Evolutionary conservation across 2,113 vertebrate species (phyloP).

Genomic region (Tonatia bakeri): DNA sequence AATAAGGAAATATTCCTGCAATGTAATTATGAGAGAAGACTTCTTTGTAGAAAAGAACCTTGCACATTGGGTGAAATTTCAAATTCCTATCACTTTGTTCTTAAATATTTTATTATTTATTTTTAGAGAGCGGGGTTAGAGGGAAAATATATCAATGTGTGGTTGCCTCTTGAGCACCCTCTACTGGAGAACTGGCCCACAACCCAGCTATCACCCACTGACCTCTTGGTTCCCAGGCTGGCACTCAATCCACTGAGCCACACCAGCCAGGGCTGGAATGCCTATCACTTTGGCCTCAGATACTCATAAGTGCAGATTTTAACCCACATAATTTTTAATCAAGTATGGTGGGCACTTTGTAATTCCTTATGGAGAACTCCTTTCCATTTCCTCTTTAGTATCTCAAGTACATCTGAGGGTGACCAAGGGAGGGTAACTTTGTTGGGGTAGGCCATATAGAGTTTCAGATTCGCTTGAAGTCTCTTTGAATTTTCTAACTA

Average conservation of each 20-base stretch:
- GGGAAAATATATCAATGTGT: no score
- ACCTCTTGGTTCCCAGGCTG: no score
- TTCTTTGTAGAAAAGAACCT: not conserved
- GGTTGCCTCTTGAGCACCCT: no score
- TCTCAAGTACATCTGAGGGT: not conserved
- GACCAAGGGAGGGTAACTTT: not conserved
- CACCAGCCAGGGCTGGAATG: not conserved
- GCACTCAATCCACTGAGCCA: no score
- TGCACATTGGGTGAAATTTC: not conserved
- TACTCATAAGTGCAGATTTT: not conserved
- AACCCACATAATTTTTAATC: not conserved
- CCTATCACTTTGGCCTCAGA: not conserved
- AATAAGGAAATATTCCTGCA: not conserved
- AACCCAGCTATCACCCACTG: no score
- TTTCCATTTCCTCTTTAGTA: not conserved
- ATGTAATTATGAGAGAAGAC: not conserved
- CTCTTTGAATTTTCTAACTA: constrained; percentile 41
- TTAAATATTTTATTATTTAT: not conserved
- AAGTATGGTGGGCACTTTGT: not conserved
- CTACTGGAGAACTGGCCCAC: no score
- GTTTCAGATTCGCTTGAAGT: not conserved
- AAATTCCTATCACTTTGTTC: not conserved
- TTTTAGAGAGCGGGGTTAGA: no score
- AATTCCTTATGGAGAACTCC: not conserved
- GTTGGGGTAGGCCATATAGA: not conserved